These are phyloP conservation scores for Glaucomys volans DNA, from an alignment of 2,113 vertebrate species.

Conservation along the genomic window DNA sequence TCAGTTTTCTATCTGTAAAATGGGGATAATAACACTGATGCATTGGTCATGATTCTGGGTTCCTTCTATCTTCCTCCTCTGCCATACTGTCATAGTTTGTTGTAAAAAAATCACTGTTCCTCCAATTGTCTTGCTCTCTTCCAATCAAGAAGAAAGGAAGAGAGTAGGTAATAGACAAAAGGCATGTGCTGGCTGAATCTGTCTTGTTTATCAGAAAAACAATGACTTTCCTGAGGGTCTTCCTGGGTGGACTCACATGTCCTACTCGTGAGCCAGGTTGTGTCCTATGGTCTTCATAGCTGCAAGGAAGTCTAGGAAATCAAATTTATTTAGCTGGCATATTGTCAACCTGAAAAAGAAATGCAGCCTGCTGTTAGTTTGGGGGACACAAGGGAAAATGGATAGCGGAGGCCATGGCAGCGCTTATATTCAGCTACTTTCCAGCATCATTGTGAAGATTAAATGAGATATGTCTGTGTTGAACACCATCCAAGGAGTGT, in stretches of 20 bases:
- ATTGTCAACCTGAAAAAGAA: not conserved
- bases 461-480: not conserved
- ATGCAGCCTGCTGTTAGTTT: not conserved
- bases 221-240: not conserved
- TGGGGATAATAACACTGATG: not conserved
- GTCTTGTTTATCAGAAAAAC: not conserved
- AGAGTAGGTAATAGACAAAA: not conserved
- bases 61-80: not conserved
- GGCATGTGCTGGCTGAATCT: not conserved
- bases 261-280: not conserved
- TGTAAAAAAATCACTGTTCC: not conserved
- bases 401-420: not conserved
- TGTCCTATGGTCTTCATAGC: fast-evolving
- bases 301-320: not conserved
- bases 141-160: not conserved
- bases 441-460: fast-evolving
- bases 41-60: not conserved
- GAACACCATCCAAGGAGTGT: not conserved
- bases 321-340: not conserved
- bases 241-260: not conserved
- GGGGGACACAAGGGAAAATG: not conserved
- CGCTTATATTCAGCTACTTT: not conserved
- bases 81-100: not conserved
- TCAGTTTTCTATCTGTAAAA: not conserved
- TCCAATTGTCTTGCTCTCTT: not conserved